Percentiles rank a stretch among this genome's conserved stretches.
These are phyloP conservation scores for Grus americana DNA, from an alignment of 2,113 vertebrate species.

Conservation along the genomic window DNA sequence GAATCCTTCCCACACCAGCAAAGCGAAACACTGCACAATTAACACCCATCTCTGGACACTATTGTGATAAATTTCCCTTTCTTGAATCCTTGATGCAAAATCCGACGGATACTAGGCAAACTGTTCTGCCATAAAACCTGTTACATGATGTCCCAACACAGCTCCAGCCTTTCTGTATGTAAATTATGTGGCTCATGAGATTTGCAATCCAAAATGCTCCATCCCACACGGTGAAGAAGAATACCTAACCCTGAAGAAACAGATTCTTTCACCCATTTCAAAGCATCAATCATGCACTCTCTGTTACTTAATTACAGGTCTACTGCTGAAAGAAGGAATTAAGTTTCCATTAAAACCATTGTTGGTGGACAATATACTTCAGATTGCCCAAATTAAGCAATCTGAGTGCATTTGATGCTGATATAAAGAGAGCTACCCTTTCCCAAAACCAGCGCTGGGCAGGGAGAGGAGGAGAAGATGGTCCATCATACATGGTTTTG, in stretches of 20 bases:
- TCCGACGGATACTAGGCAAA: neutral
- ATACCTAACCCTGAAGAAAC: conserved; percentile 47
- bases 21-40: neutral
- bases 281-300: neutral
- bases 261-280: conserved; percentile 39
- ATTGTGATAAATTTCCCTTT: neutral
- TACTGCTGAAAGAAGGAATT: conserved; percentile 25
- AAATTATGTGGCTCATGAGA: neutral
- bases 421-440: neutral
- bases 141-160: neutral
- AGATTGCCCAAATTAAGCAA: conserved; percentile 8
- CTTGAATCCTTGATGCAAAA: neutral
- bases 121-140: neutral
- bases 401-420: neutral
- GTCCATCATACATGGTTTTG: neutral
- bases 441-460: neutral
- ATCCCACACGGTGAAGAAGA: neutral
- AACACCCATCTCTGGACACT: neutral
- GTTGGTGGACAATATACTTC: neutral
- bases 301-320: conserved; percentile 48
- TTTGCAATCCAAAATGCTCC: conserved; percentile 38
- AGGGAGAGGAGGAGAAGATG: neutral
- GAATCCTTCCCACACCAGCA: neutral
- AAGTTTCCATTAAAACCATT: neutral
- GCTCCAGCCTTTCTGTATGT: neutral